A percentile compares a stretch with the other conserved stretches of the same genome.
Conservation (phyloP, 2,888 invertebrate genomes). For the Hofmannophila pseudospretella region DNA sequence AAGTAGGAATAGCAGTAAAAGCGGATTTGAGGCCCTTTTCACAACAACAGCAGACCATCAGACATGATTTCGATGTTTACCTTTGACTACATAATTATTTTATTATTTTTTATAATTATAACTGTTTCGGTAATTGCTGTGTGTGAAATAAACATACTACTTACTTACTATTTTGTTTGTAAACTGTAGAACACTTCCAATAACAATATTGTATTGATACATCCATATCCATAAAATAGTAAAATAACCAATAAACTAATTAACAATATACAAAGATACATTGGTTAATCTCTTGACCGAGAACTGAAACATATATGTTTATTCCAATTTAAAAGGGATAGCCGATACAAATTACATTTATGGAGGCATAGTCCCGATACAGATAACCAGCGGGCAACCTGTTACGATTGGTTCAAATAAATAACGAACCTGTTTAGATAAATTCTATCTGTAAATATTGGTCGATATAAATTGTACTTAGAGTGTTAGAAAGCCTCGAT, state of each 20-base stretch:
- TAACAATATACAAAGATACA: conserved; percentile 44
- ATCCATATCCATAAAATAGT: conserved; percentile 5
- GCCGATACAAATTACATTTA: conserved; percentile 68
- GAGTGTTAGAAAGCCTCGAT: conserved; percentile 42
- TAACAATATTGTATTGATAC: too few species aligned
- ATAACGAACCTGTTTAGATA: conserved; percentile 68
- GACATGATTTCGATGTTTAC: too few species aligned
- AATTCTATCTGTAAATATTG: conserved; percentile 68
- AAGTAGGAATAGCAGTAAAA: too few species aligned
- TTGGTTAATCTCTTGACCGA: conserved; percentile 36
- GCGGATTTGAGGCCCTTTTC: too few species aligned
- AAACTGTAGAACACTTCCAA: too few species aligned
- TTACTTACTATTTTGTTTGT: too few species aligned
- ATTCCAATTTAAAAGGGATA: conserved; percentile 60
- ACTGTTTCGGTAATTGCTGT: too few species aligned
- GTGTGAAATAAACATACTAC: too few species aligned
- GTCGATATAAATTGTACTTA: conserved; percentile 54
- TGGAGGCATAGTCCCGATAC: conserved; percentile 53
- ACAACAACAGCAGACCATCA: too few species aligned
- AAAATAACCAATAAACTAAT: conserved; percentile 23
- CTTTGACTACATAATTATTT: too few species aligned
- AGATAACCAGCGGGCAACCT: conserved; percentile 64
- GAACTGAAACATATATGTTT: conserved; percentile 59
- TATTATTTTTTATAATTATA: too few species aligned
- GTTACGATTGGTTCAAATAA: conserved; percentile 65